Percentiles rank a stretch among this genome's conserved stretches.
Evolutionary conservation across 1,140 invertebrate species (phyloP).

Genomic region (Euura saliciscinereae): DNA sequence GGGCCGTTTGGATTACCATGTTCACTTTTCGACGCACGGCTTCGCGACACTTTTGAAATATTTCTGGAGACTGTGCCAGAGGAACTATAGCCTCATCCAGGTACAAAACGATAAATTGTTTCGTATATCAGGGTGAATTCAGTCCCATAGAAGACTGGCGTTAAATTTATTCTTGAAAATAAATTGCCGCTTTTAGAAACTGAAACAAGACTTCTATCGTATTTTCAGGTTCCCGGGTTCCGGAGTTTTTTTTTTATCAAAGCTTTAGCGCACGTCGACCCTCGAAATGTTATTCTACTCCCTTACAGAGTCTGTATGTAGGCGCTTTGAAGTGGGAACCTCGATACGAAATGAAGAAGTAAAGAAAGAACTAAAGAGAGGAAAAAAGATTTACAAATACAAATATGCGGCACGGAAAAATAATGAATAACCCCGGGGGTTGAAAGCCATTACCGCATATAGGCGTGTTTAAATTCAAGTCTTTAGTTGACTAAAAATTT

Average conservation of each 20-base stretch:
- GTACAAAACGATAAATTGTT: too few relatives aligned
- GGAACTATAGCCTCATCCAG: too few relatives aligned
- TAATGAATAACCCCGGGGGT: conserved; percentile 2
- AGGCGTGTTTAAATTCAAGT: not conserved
- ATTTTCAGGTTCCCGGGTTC: not conserved
- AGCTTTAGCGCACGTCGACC: not conserved
- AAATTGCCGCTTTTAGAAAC: not conserved
- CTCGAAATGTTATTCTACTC: not conserved
- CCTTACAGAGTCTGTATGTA: not conserved
- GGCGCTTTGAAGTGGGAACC: not conserved
- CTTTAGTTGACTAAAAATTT: too few relatives aligned
- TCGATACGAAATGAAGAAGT: not conserved
- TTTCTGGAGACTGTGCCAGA: too few relatives aligned
- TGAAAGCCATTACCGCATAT: not conserved
- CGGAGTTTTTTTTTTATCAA: not conserved
- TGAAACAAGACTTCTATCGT: too few relatives aligned
- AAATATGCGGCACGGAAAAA: not conserved
- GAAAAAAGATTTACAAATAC: not conserved
- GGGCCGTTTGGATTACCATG: not conserved
- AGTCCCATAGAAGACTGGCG: not conserved
- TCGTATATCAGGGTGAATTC: too few relatives aligned
- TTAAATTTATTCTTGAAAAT: not conserved
- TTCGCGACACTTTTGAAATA: not conserved
- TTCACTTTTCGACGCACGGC: not conserved
- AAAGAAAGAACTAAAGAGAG: not conserved